Base-by-base conservation (phyloP, 1,140 invertebrate species). In the Brevipalpus yothersi region DNA sequence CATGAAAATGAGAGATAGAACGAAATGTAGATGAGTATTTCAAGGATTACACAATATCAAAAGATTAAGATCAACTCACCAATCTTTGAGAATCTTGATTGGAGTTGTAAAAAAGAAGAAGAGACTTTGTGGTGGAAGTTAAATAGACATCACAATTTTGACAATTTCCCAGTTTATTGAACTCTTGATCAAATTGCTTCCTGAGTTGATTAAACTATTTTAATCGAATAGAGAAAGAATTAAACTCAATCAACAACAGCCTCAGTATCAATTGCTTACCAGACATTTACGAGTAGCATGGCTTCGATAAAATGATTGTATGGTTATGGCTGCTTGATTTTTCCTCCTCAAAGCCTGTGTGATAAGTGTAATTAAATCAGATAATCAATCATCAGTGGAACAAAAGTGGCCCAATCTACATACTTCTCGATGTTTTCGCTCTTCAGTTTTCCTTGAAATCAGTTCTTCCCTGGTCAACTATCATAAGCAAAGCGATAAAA, bases 351-450 rank as follows among this genome's bases (percentile, higher is more conserved):
- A 51, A 51, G n/a, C 17, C 49, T 51, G 49, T 2, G 10, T 2
- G 21, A 13, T 19, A 51, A 51, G n/a, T n/a, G 1, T 8, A 10
- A 13, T 10, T 5, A n/a, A n/a, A 19, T n/a, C n/a, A 17, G n/a
- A 7, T 8, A 17, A 19, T 51, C 5, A 17, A 10, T 8, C 4
- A 0, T 19, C n/a, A n/a, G 49, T 4, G n/a, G 1, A 1, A 19
- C 1, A 17, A 1, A n/a, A n/a, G n/a, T 19, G n/a, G 17, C 8
- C 1, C 2, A 12, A 4, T 19, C 3, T n/a, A 51, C 49, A 21
- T 13, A 84, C 84, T 75, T 87, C 86, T 69, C 89, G 73, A 72
- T 89, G 88, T 56, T 81, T 76, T 65, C 90, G 76, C 72, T 93
- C 86, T 66, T 79, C 75, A 65, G 88, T 84, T 41, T 83, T 82